Evolutionary conservation across 2,113 vertebrate species (phyloP), one percentile per base, ranked within the genome.

Genomic region (Clinocottus analis): DNA sequence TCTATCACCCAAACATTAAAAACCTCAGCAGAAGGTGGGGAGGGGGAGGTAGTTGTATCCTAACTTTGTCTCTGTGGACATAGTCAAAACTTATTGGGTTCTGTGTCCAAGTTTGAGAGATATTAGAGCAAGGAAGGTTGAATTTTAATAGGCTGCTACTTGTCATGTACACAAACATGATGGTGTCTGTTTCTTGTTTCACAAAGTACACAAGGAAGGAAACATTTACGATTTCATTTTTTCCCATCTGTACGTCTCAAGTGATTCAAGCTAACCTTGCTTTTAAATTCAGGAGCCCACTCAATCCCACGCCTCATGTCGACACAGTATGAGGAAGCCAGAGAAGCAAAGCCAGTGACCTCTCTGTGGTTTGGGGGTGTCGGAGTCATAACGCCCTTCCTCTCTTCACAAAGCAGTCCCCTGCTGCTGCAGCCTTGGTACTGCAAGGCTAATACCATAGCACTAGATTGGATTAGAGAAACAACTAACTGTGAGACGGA

Each of bases 391-490:
- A 93, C 87, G 94, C 93, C 94, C 94, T 91, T 95, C 93, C 92
- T 94, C 93, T 95, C 88, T 91, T 88, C 92, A 94, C 95, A 96
- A 97, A 97, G 92, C 89, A 90, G 93, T 90, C 94, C 92, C 96
- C 96, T 87, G 96, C 96, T 97, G 96, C 92, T 95, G 90, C 91
- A 94, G 93, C 94, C 94, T 94, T 91, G 93, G 92, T 94, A 95
- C 93, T 85, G 72, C 95, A 89, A 25, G 88, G 87, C 94, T 94
- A 93, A 91, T 93, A 86, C 90, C 91, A 93, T 91, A 90, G 95
- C 94, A 88, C 87, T 94, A 96, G 96, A 97, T 96, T 97, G 97
- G 96, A 97, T 98, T 97, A 97, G 92, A 93, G 92, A 92, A 92
- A 90, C 90, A 92, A 93, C 96, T 95, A 90, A 95, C 95, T 93